Conservation (phyloP, 2,113 vertebrate species). For the Indicator maculatus region DNA sequence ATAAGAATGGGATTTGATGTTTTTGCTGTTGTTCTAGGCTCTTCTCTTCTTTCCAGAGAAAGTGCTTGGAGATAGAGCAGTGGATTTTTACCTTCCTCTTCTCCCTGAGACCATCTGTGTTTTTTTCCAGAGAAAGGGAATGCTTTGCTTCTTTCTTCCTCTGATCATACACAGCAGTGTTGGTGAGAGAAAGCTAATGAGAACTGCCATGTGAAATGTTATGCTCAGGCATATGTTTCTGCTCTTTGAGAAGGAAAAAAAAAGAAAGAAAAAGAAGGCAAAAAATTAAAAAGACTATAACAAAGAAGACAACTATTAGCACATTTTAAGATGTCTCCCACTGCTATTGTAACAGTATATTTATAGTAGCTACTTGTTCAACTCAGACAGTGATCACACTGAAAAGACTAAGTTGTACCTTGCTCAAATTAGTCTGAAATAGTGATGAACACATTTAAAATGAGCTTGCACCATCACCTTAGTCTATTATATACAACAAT, state of each 20-base stretch:
- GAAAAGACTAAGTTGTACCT: not conserved
- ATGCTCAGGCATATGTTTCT: not conserved
- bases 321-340: not conserved
- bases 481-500: not conserved
- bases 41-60: not conserved
- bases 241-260: not conserved
- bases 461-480: constrained; percentile 29
- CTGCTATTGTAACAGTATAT: constrained; percentile 24
- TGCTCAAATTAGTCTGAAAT: constrained; percentile 34
- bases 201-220: not conserved
- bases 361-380: constrained; percentile 24
- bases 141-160: not conserved
- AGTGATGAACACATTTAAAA: not conserved
- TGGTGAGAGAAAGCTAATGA: not conserved
- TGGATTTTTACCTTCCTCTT: not conserved
- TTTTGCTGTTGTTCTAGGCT: not conserved
- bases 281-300: not conserved
- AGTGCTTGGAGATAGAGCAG: not conserved
- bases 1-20: not conserved
- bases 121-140: not conserved
- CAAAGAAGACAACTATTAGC: not conserved
- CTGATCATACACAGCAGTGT: not conserved
- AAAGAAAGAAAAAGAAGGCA: not conserved
- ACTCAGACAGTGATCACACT: not conserved
- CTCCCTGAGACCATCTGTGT: not conserved